Evolutionary conservation across 2,888 invertebrate species (phyloP).

Genomic region (Tipula unca): DNA sequence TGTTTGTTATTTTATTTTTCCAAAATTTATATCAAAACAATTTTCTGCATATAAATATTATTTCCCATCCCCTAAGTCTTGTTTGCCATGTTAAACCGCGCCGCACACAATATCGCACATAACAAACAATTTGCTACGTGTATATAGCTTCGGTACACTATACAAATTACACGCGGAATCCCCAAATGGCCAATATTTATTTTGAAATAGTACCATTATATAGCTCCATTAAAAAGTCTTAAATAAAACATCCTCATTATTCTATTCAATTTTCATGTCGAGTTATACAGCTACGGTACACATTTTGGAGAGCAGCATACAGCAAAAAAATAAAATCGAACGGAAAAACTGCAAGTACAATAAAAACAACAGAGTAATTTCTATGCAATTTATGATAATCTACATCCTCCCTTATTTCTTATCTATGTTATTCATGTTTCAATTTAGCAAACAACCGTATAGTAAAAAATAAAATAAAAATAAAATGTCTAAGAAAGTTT

Average conservation of each 20-base stretch:
- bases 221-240: neutral
- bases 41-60: neutral
- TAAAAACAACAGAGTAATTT: neutral
- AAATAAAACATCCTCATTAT: neutral
- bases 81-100: neutral
- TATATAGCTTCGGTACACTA: neutral
- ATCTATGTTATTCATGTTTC: conserved; percentile 2
- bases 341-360: neutral
- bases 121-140: neutral
- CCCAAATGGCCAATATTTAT: neutral
- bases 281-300: neutral
- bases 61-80: neutral
- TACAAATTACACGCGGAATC: neutral
- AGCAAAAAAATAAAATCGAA: neutral
- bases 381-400: conserved; percentile 14
- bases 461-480: too few relatives aligned
- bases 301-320: neutral
- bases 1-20: neutral
- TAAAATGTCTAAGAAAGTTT: neutral
- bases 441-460: neutral
- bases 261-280: neutral
- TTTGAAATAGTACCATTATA: neutral
- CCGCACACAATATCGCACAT: neutral
- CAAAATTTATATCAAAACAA: neutral
- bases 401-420: neutral